phyloP scores from a whole-genome alignment of 2,888 invertebrate genomes.

The Drosophila austrosaltans region DNA sequence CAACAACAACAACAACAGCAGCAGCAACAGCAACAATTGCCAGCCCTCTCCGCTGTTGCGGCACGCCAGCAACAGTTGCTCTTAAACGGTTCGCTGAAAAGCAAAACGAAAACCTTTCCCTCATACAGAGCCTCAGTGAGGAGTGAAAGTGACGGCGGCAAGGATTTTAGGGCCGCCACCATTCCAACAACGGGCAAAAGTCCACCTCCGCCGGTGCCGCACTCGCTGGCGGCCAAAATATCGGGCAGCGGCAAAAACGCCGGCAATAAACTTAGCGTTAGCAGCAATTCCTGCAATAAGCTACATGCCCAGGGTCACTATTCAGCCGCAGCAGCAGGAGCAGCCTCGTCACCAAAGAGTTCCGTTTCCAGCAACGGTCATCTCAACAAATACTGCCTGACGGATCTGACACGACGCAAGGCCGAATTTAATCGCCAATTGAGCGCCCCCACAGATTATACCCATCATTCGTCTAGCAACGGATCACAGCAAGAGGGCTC shows the following conservation, averaged over 20 bases:
- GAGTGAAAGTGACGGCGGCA: slow-evolving; percentile 81
- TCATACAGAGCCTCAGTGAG: slow-evolving; percentile 72
- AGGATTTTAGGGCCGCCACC: slow-evolving; percentile 65
- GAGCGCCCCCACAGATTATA: slow-evolving; percentile 83
- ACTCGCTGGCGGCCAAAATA: slow-evolving; percentile 80
- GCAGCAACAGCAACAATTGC: slow-evolving; percentile 64
- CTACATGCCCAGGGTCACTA: slow-evolving; percentile 47
- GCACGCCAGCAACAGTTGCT: slow-evolving; percentile 75
- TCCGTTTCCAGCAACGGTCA: slow-evolving; percentile 82
- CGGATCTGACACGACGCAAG: slow-evolving; percentile 82
- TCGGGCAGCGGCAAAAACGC: slow-evolving; percentile 56
- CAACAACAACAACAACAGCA: slow-evolving; percentile 41
- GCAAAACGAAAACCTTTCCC: slow-evolving; percentile 58
- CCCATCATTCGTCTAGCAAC: slow-evolving; percentile 75
- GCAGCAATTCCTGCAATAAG: slow-evolving; percentile 51
- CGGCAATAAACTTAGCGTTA: slow-evolving; percentile 74
- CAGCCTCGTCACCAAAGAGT: slow-evolving; percentile 79
- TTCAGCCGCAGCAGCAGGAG: slow-evolving; percentile 55
- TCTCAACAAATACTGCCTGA: slow-evolving; percentile 81
- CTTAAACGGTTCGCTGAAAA: slow-evolving; percentile 81
- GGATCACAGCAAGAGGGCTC: slow-evolving; percentile 76
- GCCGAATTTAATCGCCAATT: slow-evolving; percentile 84
- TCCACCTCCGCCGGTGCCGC: slow-evolving; percentile 76
- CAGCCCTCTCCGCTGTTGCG: slow-evolving; percentile 70
- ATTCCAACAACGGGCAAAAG: slow-evolving; percentile 74